Evolutionary conservation across 2,797 vertebrate genomes (phyloP).

Genomic region (Galago senegalensis): DNA sequence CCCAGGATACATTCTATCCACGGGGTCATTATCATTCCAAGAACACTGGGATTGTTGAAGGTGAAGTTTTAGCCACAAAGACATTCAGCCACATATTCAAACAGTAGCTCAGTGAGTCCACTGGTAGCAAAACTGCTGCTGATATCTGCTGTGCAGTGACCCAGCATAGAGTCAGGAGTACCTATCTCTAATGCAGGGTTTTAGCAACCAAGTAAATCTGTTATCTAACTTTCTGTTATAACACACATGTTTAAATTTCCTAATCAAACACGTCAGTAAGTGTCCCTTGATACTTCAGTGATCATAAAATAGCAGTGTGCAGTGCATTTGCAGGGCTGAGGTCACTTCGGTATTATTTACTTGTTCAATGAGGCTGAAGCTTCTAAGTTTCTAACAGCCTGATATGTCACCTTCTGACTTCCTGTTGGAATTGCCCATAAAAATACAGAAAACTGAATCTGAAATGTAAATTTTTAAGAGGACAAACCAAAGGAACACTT

Average conservation of each 20-base stretch:
- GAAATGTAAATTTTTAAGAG: conserved; percentile 31
- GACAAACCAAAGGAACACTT: conserved; percentile 12
- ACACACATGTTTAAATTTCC: conserved; percentile 45
- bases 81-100: background rate
- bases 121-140: background rate
- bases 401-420: background rate
- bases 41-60: background rate
- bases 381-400: conserved; percentile 55
- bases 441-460: conserved; percentile 1
- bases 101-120: background rate
- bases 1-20: background rate
- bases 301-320: conserved; percentile 1
- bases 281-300: background rate
- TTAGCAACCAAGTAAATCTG: background rate
- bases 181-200: background rate
- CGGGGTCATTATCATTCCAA: background rate
- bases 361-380: background rate
- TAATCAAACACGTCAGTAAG: conserved; percentile 46
- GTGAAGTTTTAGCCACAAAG: background rate
- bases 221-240: background rate
- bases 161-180: background rate
- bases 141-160: background rate
- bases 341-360: conserved; percentile 8
- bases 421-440: background rate
- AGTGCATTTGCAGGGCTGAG: background rate